Conservation (phyloP, 2,888 invertebrate genomes). For the Lucinisca nassula region DNA sequence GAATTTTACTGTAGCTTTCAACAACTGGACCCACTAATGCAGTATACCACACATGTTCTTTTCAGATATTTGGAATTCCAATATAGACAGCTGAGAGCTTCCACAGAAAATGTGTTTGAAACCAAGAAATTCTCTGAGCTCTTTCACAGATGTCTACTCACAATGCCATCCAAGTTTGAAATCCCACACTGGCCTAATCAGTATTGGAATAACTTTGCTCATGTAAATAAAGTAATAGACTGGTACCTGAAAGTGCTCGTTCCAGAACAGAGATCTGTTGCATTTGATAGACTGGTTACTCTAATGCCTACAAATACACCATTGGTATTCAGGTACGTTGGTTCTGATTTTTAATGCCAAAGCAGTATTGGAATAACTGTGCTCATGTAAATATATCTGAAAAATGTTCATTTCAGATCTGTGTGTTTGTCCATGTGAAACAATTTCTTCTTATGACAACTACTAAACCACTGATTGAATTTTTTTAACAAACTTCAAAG, state of each 20-base stretch:
- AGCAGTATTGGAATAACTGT: no score
- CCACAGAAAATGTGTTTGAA: slow-evolving; percentile 23
- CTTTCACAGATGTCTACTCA: slow-evolving; percentile 71
- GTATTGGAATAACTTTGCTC: slow-evolving; percentile 75
- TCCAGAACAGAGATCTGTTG: slow-evolving; percentile 62
- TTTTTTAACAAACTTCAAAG: no score
- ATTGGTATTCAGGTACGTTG: slow-evolving; percentile 76
- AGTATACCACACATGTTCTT: not conserved
- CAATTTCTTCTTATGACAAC: no score
- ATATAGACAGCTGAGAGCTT: slow-evolving; percentile 56
- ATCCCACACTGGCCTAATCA: slow-evolving; percentile 57
- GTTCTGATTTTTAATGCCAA: no score
- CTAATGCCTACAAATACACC: slow-evolving; percentile 81
- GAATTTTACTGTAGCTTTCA: no score
- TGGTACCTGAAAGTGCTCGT: slow-evolving; percentile 73
- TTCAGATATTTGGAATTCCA: slow-evolving; percentile 76
- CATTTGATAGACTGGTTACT: slow-evolving; percentile 74
- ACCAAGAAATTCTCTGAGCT: slow-evolving; percentile 62
- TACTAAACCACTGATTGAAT: no score
- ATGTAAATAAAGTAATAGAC: slow-evolving; percentile 78
- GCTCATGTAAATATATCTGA: no score
- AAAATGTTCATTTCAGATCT: no score
- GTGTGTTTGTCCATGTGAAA: no score
- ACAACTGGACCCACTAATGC: no score
- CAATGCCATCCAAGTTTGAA: slow-evolving; percentile 74